phyloP scores from a whole-genome alignment of 2,797 vertebrate genomes.

The Pseudochromis fuscus region DNA sequence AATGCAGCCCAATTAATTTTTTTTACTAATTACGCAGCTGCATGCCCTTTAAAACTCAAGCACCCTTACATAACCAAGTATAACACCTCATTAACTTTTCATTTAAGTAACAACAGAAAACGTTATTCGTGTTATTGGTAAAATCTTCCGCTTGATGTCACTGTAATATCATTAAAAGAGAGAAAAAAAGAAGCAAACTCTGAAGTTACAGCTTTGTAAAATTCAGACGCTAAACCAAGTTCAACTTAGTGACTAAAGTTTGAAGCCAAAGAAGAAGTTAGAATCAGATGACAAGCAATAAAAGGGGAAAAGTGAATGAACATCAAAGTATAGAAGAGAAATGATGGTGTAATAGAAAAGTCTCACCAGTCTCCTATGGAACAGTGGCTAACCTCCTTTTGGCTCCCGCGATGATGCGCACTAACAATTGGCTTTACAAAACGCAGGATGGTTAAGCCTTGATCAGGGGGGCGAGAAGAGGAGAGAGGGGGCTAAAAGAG shows the following conservation, averaged over 20 bases:
- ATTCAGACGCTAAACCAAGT: background rate
- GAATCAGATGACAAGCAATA: background rate
- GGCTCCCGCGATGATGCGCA: conserved; percentile 78
- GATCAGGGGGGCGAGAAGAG: conserved; percentile 62
- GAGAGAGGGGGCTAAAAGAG: conserved; percentile 45
- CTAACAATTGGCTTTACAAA: conserved; percentile 76
- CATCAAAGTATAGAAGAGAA: background rate
- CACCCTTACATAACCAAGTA: background rate
- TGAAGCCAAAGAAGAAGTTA: background rate
- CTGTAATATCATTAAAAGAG: background rate
- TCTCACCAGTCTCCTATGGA: conserved; percentile 82
- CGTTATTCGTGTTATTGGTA: too few relatives aligned
- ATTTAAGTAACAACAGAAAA: background rate
- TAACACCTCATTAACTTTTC: background rate
- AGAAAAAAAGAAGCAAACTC: background rate
- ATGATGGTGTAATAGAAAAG: conserved; percentile 3
- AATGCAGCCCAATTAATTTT: conserved; percentile 17
- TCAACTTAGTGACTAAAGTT: background rate
- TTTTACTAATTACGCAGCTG: conserved; percentile 6
- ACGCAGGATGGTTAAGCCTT: conserved; percentile 71
- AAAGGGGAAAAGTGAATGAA: too few relatives aligned
- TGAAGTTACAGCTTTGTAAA: background rate
- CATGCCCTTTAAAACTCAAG: background rate
- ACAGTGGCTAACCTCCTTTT: conserved; percentile 78
- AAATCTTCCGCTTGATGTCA: background rate